These are phyloP conservation scores for Thymallus thymallus DNA, from an alignment of 2,113 vertebrate genomes.

Conservation along the genomic window DNA sequence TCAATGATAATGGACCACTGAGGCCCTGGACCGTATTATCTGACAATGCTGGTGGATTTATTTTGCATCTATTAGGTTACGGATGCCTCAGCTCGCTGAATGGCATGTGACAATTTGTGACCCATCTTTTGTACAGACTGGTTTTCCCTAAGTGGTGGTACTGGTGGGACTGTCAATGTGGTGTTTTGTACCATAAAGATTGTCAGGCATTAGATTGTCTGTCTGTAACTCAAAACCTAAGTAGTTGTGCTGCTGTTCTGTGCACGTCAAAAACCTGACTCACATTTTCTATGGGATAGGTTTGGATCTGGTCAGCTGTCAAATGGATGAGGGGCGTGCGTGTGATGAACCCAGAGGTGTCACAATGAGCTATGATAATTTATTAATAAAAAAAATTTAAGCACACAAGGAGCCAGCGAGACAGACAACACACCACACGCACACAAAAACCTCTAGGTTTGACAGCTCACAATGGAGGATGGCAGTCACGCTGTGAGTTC, in stretches of 20 bases:
- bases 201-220: not conserved
- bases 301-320: slow-evolving; percentile 32
- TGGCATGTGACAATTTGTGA: too few species aligned
- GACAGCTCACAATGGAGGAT: slow-evolving; percentile 10
- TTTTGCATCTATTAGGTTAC: slow-evolving; percentile 30
- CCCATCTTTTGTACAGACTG: slow-evolving; percentile 30
- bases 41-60: slow-evolving; percentile 40
- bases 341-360: slow-evolving; percentile 21
- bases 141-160: slow-evolving; percentile 10
- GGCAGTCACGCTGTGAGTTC: slow-evolving; percentile 8
- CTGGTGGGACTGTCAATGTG: not conserved
- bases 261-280: not conserved
- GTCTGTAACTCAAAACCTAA: not conserved
- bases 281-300: not conserved
- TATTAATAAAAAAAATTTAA: not conserved
- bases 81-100: slow-evolving; percentile 9
- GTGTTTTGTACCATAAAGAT: slow-evolving; percentile 2
- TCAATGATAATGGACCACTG: slow-evolving; percentile 35
- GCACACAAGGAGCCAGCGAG: not conserved
- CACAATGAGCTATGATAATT: slow-evolving; percentile 35
- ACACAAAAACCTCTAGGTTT: not conserved
- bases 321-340: too few species aligned
- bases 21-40: slow-evolving; percentile 38
- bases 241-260: not conserved
- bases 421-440: not conserved